Base-by-base conservation (phyloP, 2,888 invertebrate species). In the Phaedon cochleariae region DNA sequence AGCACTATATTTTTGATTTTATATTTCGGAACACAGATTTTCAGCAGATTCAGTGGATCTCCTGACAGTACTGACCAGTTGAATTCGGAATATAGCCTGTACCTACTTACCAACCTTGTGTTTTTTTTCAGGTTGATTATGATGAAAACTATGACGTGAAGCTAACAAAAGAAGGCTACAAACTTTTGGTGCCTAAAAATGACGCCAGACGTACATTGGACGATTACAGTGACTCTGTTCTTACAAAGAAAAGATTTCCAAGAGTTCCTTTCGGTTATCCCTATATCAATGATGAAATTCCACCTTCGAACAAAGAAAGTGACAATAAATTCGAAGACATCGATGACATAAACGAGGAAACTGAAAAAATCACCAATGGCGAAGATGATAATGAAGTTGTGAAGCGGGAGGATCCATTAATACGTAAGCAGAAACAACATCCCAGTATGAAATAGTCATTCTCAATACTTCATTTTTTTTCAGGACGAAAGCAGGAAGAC, bases 201-300 rank as follows among this genome's bases (percentile, higher is more conserved):
- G 41, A 4, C 18, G 51, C 37, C 10, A 26, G 31, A 17, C 41
- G 46, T 18, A 53, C 48, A 4, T 29, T 41, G 15, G 53, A 59
- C 9, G 59, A 59, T 46, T n/a, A n/a, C n/a, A n/a, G n/a, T n/a
- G n/a, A n/a, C n/a, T n/a, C 34, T 15, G 37, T 10, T 9, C 46
- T 46, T 15, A 57, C 15, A 21, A 31, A 59, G 17, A 6, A 26
- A 4, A 59, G 63, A 29, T 49, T 21, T 29, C 46, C 58, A 15
- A 18, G 58, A 48, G n/a, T 45, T 21, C 22, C 51, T 1, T 15
- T 26, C n/a, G 61, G 45, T 2, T 61, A 51, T 51, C 65, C 60
- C 12, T 61, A 61, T n/a, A 54, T 60, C 10, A 34, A 61, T 21
- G 63, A 64, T 21, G 67, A 65, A 51, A 51, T 65, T 18, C 57